These are phyloP conservation scores for Phengaris alcon DNA, from an alignment of 2,888 invertebrate species.

Conservation along the genomic window DNA sequence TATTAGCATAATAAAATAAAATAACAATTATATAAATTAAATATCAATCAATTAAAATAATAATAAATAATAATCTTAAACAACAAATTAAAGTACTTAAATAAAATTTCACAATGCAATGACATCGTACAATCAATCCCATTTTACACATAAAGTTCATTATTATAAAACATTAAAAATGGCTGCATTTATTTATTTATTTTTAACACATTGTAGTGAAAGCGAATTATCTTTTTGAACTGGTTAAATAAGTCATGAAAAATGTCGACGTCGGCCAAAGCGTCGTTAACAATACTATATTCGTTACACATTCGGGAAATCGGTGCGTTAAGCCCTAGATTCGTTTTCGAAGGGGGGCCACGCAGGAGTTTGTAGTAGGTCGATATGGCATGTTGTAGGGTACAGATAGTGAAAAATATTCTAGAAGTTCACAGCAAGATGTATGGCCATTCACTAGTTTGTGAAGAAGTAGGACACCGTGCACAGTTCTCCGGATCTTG, in stretches of 20 bases:
- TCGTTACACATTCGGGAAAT: conserved; percentile 18
- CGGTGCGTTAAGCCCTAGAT: conserved; percentile 6
- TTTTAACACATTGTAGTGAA: not conserved
- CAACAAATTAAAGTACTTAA: too few species aligned
- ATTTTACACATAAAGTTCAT: not conserved
- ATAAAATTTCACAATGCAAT: too few species aligned
- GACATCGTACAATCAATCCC: not conserved
- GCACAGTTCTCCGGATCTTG: too few species aligned
- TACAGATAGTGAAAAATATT: not conserved
- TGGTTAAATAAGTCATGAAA: too few species aligned
- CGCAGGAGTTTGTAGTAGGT: conserved; percentile 7
- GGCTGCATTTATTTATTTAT: not conserved
- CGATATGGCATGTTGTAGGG: conserved; percentile 2
- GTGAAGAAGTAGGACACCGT: too few species aligned
- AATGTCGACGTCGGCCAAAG: not conserved
- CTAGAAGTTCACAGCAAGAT: not conserved
- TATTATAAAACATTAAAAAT: too few species aligned
- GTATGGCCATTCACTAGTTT: too few species aligned
- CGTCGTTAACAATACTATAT: not conserved
- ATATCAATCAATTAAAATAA: too few species aligned
- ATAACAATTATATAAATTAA: too few species aligned
- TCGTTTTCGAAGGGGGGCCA: not conserved
- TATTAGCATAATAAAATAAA: too few species aligned
- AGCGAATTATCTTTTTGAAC: not conserved
- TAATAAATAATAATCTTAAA: too few species aligned